These are phyloP conservation scores for Diadegma fenestrale DNA, from an alignment of 2,888 invertebrate species.

Conservation along the genomic window DNA sequence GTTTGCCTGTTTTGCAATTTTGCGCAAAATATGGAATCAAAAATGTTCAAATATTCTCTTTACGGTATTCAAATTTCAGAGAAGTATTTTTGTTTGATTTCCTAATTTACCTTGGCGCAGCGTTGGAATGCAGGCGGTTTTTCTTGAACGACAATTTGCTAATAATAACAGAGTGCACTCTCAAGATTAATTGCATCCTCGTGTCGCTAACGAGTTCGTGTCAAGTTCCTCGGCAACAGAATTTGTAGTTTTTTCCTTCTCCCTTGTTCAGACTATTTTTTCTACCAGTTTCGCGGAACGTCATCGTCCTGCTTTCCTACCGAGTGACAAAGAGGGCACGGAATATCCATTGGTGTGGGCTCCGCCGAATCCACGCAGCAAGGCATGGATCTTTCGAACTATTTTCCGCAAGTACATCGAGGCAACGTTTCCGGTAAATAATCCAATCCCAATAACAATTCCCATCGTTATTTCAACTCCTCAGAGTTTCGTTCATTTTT, in stretches of 20 bases:
- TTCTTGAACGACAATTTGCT: not conserved
- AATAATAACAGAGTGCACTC: not conserved
- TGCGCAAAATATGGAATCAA: no score
- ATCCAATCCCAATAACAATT: not conserved
- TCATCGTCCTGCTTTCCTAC: constrained; percentile 77
- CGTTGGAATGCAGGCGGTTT: not conserved
- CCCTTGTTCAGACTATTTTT: constrained; percentile 10
- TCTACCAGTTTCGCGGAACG: constrained; percentile 76
- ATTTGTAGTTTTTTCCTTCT: constrained; percentile 26
- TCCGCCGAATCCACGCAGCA: constrained; percentile 80
- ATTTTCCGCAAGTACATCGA: constrained; percentile 81
- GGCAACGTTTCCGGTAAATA: constrained; percentile 78
- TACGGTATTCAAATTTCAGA: not conserved
- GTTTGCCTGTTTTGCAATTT: no score
- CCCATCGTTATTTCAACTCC: not conserved
- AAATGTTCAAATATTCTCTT: not conserved
- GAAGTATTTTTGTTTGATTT: not conserved
- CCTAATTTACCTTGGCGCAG: not conserved
- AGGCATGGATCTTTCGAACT: constrained; percentile 77
- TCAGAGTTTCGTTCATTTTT: no score
- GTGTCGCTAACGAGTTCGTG: constrained; percentile 38
- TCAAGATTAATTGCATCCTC: constrained; percentile 10
- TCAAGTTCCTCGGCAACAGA: constrained; percentile 27
- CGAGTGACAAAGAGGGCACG: constrained; percentile 74
- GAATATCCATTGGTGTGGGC: constrained; percentile 80